These are phyloP conservation scores for Chamaea fasciata DNA, from an alignment of 2,113 vertebrate genomes.

Conservation along the genomic window DNA sequence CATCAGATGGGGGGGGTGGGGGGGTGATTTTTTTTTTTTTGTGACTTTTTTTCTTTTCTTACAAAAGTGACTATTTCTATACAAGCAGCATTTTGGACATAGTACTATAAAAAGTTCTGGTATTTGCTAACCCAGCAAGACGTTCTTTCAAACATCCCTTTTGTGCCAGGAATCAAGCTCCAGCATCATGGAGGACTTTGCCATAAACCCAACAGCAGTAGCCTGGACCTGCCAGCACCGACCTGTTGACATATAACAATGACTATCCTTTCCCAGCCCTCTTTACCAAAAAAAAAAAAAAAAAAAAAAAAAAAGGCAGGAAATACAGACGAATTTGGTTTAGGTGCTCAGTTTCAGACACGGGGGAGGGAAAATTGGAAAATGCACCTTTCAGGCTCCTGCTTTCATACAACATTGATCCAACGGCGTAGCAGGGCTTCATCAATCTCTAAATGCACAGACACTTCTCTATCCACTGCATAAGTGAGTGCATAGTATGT, in stretches of 20 bases:
- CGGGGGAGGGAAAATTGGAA: background rate
- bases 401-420: background rate
- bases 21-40: background rate
- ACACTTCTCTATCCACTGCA: background rate
- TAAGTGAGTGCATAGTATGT: background rate
- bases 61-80: constrained; percentile 65
- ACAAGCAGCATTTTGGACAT: constrained; percentile 69
- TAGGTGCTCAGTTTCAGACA: background rate
- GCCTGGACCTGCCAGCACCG: constrained; percentile 6
- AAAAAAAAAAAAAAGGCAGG: background rate
- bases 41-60: constrained; percentile 44
- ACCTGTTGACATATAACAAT: background rate
- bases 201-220: constrained; percentile 17
- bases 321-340: background rate
- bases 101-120: constrained; percentile 50
- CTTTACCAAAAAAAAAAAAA: background rate
- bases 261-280: background rate
- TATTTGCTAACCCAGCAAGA: constrained; percentile 24
- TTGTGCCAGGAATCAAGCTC: constrained; percentile 13
- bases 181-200: background rate
- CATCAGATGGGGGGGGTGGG: constrained; percentile 8
- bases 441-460: background rate
- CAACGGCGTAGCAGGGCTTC: background rate
- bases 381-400: background rate
- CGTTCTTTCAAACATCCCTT: constrained; percentile 15